Percentiles rank a stretch among this genome's conserved stretches.
These are phyloP conservation scores for Ranitomeya variabilis DNA, from an alignment of 2,113 vertebrate genomes.

Conservation along the genomic window DNA sequence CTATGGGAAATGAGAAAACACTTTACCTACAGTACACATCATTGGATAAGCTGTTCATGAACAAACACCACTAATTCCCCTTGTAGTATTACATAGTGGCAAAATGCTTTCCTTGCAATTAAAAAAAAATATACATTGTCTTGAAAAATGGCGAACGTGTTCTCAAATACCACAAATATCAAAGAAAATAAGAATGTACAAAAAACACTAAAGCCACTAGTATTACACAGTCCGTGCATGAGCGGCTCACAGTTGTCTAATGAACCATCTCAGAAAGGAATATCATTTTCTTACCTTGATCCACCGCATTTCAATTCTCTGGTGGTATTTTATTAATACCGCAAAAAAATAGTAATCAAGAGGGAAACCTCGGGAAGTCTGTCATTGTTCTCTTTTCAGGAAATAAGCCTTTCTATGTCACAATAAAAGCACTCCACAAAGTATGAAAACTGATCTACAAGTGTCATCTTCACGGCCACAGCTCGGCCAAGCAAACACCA, in stretches of 20 bases:
- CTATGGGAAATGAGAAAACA: constrained; percentile 30
- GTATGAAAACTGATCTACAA: constrained; percentile 56
- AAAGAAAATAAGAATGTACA: background rate
- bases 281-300: constrained; percentile 56
- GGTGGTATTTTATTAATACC: constrained; percentile 60
- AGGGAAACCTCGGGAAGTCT: constrained; percentile 65
- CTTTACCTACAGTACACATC: background rate
- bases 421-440: constrained; percentile 65
- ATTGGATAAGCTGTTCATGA: constrained; percentile 30
- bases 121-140: constrained; percentile 23
- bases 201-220: background rate
- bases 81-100: constrained; percentile 28
- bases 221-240: constrained; percentile 1
- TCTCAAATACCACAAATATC: background rate
- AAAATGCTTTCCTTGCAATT: constrained; percentile 27
- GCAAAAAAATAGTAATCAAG: constrained; percentile 64
- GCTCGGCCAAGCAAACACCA: constrained; percentile 10
- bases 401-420: constrained; percentile 68
- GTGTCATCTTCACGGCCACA: constrained; percentile 60
- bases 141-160: constrained; percentile 8
- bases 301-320: constrained; percentile 35
- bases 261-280: constrained; percentile 11
- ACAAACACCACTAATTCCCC: constrained; percentile 44
- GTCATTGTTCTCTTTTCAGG: constrained; percentile 68
- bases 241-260: background rate